Evolutionary conservation across 2,888 invertebrate genomes (phyloP).

Genomic region (Brachylomia viminalis): DNA sequence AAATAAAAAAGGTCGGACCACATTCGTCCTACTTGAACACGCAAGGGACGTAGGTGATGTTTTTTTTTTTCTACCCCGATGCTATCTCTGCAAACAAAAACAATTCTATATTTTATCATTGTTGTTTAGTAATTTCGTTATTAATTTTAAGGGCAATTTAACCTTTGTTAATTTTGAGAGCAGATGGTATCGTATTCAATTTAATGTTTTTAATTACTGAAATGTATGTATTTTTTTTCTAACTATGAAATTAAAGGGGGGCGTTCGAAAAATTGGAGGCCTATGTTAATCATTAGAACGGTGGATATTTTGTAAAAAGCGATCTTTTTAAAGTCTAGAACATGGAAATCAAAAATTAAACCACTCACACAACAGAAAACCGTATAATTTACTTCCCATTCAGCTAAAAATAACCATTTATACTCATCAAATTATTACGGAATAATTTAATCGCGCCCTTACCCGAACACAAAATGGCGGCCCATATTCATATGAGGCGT

Average conservation of each 20-base stretch:
- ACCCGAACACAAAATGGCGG: slow-evolving; percentile 61
- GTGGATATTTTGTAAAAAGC: not conserved
- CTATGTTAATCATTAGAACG: slow-evolving; percentile 18
- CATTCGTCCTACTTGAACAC: slow-evolving; percentile 74
- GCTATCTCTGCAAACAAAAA: slow-evolving; percentile 64
- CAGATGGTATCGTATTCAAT: slow-evolving; percentile 54
- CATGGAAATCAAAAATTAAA: not conserved
- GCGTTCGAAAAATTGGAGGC: not conserved
- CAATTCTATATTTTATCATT: slow-evolving; percentile 49
- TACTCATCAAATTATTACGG: slow-evolving; percentile 57
- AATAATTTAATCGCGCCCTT: slow-evolving; percentile 64
- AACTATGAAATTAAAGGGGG: slow-evolving; percentile 15
- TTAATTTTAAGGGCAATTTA: slow-evolving; percentile 61
- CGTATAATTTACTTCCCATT: slow-evolving; percentile 39
- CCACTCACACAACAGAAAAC: slow-evolving; percentile 1
- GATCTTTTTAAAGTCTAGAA: not conserved
- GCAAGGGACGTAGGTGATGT: slow-evolving; percentile 71
- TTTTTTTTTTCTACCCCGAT: slow-evolving; percentile 66
- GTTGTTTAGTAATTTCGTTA: slow-evolving; percentile 55
- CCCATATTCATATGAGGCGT: slow-evolving; percentile 58
- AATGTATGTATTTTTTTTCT: slow-evolving; percentile 30
- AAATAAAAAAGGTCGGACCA: slow-evolving; percentile 69
- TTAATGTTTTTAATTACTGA: slow-evolving; percentile 47
- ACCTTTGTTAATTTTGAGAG: slow-evolving; percentile 47
- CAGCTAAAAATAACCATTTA: slow-evolving; percentile 55